Base-by-base conservation (phyloP, 1,140 invertebrate genomes). In the Caenorhabditis inopinata region DNA sequence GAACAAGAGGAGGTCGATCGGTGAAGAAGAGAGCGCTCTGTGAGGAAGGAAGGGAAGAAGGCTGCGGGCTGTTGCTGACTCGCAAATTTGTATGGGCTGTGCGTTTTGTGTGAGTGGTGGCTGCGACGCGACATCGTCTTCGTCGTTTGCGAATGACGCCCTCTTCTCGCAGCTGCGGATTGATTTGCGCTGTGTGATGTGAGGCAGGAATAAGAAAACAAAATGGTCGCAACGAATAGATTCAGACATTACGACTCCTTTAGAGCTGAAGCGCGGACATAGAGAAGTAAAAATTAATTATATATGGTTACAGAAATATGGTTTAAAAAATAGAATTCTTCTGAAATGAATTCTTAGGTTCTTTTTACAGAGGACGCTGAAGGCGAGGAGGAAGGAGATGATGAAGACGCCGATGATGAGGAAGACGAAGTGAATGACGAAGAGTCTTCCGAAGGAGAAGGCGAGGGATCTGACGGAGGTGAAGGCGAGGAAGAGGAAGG, bases 301-400 rank as follows among this genome's bases (percentile, higher is more conserved):
- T n/a, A n/a, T n/a, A n/a, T n/a, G n/a, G n/a, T n/a, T n/a, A n/a
- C n/a, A n/a, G n/a, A n/a, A n/a, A n/a, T n/a, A n/a, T n/a, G n/a
- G n/a, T n/a, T n/a, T n/a, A n/a, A n/a, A n/a, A n/a, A n/a, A n/a
- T n/a, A n/a, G n/a, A n/a, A n/a, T n/a, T n/a, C n/a, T n/a, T n/a
- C 14, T 42, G 38, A 42, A 42, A 42, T 42, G 14, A 42, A 14
- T 42, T 42, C 5, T 14, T 42, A 14, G 38, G 14, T 42, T 42
- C 5, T 7, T 42, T 5, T 42, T 42, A 7, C 38, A 76, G 75
- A 76, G n/a, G 75, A 49, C 3, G 45, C 76, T 25, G 76, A 78
- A 49, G 76, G 76, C n/a, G 76, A 78, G 21, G 76, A 78, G 32
- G 76, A 78, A 21, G 75, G 75, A 49, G 75, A 78, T 62, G 76